Conservation (phyloP, 2,113 vertebrate species). For the Lamprotornis superbus region DNA sequence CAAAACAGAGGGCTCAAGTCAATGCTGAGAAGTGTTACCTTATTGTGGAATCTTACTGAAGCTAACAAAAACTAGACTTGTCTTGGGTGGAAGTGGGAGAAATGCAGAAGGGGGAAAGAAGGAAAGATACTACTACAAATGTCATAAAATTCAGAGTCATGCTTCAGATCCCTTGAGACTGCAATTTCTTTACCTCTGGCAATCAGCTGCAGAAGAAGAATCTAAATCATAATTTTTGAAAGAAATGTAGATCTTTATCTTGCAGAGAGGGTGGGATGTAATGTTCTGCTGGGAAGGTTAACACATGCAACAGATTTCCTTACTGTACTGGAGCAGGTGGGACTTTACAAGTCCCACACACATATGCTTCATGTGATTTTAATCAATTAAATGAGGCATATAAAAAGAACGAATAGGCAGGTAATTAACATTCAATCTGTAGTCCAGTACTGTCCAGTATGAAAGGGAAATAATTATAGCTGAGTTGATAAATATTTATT, state of each 20-base stretch:
- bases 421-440: constrained; percentile 13
- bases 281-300: background rate
- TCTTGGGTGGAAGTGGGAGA: background rate
- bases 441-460: background rate
- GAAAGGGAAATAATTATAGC: background rate
- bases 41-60: background rate
- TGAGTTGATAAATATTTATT: constrained; percentile 17
- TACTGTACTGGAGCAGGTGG: background rate
- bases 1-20: background rate
- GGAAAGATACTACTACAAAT: background rate
- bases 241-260: background rate
- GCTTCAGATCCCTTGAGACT: background rate
- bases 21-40: background rate
- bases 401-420: background rate
- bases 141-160: background rate
- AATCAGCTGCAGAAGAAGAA: background rate
- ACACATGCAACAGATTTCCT: background rate
- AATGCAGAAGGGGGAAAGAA: background rate
- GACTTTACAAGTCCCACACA: background rate
- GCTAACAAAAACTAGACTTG: background rate
- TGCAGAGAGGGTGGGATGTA: background rate
- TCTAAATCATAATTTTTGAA: background rate
- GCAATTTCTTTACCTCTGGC: background rate
- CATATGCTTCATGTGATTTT: background rate
- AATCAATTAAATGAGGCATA: constrained; percentile 13